A percentile compares a stretch with the other conserved stretches of the same genome.
These are phyloP conservation scores for Polymixis flavicincta DNA, from an alignment of 2,888 invertebrate genomes.

Conservation along the genomic window DNA sequence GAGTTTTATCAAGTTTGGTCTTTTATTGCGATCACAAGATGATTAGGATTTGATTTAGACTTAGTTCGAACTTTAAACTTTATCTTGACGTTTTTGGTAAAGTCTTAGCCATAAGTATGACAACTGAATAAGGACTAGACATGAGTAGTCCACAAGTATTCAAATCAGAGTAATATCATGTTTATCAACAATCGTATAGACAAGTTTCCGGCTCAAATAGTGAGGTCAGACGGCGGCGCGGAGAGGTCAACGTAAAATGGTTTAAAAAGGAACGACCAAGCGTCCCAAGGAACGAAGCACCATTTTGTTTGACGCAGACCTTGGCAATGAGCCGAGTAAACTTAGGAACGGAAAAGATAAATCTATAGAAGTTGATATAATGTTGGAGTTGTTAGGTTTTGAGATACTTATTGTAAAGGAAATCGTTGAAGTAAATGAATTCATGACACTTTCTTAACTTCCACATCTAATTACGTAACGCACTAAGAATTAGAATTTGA, in stretches of 20 bases:
- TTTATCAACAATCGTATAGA: conserved; percentile 7
- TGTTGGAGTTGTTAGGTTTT: neutral
- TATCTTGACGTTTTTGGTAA: neutral
- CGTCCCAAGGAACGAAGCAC: neutral
- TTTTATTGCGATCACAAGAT: neutral
- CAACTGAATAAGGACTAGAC: neutral
- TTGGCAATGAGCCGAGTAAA: conserved; percentile 22
- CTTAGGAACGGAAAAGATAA: neutral
- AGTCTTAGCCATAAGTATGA: neutral
- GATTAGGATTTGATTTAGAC: neutral
- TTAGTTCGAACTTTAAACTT: neutral
- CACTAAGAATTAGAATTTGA: too few relatives aligned
- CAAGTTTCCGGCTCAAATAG: conserved; percentile 18
- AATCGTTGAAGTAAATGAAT: neutral
- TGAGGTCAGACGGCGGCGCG: conserved; percentile 1
- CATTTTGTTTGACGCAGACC: conserved; percentile 6
- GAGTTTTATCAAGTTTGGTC: neutral
- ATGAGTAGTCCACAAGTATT: neutral
- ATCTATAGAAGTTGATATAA: neutral
- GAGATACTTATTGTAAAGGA: too few relatives aligned
- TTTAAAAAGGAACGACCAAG: neutral
- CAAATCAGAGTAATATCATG: neutral
- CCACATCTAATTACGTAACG: too few relatives aligned
- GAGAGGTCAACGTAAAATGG: conserved; percentile 44
- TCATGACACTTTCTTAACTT: neutral